Base-by-base conservation (phyloP, 2,113 vertebrate species). In the Elanoides forficatus region DNA sequence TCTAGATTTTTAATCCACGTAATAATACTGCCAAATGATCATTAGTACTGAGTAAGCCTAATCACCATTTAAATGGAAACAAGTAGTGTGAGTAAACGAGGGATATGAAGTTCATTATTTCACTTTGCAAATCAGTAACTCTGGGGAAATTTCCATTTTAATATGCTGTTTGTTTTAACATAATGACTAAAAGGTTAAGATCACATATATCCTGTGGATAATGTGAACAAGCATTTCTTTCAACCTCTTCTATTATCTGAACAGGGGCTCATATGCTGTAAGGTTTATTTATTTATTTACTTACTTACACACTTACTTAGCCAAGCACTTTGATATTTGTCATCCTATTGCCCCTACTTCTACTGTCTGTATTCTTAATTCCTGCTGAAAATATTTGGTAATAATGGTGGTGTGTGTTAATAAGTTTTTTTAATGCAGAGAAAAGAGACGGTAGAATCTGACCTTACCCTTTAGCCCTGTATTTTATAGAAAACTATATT, bases 81-180 rank as follows among this genome's bases (percentile, higher is more conserved):
- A 93, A 93, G 86, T 47, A 55, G 52, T 65, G 53, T 45, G n/a
- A 94, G 62, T 42, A 90, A 97, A 92, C 0, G 4, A 82, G 80
- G 92, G 75, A 83, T 63, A 82, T 20, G 76, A 90, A 97, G 62
- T 92, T 95, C 43, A 91, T 95, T 81, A 96, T 95, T 97, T 97
- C n/a, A 93, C 50, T 97, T 90, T 92, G 53, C 48, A 97, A 96
- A 88, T 95, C 81, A 92, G 75, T 60, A 94, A 72, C 89, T 94
- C 60, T 72, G 36, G 75, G 84, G 52, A 94, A 76, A 95, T 95
- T 95, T 94, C 66, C 53, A 92, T 82, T 97, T 92, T 96, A 94
- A 80, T 90, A 91, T 78, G 56, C 29, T 90, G 56, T 90, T 95
- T 79, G 50, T 83, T 97, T 82, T 83, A 65, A 63, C 0, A 0